Base-by-base conservation (phyloP, 2,113 vertebrate species). In the Erinaceus europaeus region DNA sequence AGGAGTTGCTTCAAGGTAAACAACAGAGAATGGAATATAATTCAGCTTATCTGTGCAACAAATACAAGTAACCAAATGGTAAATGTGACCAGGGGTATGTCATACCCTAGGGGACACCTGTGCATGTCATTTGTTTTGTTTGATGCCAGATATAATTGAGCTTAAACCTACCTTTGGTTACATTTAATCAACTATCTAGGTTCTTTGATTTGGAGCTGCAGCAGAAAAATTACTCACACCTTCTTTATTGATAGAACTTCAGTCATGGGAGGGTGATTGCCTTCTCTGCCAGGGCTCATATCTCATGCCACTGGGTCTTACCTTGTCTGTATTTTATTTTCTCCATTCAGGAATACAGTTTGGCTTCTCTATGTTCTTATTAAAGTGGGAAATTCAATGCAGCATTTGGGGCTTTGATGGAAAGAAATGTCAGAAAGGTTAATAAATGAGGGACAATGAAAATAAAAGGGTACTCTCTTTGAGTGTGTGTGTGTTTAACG, bases 391-490 rank as follows among this genome's bases (percentile, higher is more conserved):
- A 82, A 79, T 21, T 18, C 29, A 86, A 61, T 46, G 75, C 14
- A 55, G 42, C 62, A 55, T 57, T 82, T 36, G 34, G 13, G 9
- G 34, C 71, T 79, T 82, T 61, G 29, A 27, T 82, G 32, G 23
- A 88, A n/a, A 83, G 32, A 90, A 76, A 78, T 80, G 6, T 73
- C 42, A 86, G 29, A 64, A 76, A 34, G 74, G 44, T 59, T 9
- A 89, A 85, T 38, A 38, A 75, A 21, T 67, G 29, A 72, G 23
- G 48, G 55, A 20, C 48, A 71, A 74, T 5, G 34, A 88, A 64
- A 68, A 71, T n/a, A 73, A 69, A 42, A 25, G 17, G 55, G 69
- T 72, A n/a, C n/a, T n/a, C n/a, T n/a, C n/a, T n/a, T n/a, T n/a
- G n/a, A n/a, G n/a, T n/a, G n/a, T n/a, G n/a, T n/a, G n/a, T n/a